Evolutionary conservation across 2,888 invertebrate species (phyloP), one percentile per base, ranked within the genome.

Genomic region (Glaucopsyche alexis): DNA sequence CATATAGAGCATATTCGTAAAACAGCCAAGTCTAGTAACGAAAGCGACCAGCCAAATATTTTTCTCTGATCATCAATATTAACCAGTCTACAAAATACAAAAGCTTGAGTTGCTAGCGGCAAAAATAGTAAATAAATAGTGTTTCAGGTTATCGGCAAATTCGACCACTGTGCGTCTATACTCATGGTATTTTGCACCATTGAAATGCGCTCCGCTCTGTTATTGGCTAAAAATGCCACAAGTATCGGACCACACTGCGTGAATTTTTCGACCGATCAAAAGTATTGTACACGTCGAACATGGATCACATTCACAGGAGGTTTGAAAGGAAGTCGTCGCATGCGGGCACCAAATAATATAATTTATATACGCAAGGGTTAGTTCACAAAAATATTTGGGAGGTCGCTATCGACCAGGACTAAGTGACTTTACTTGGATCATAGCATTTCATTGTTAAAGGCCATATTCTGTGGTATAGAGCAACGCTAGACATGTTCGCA

Each of bases 1-100:
- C 86, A 86, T 81, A 82, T 81, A 83, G 85, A 87, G 87, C 86
- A 82, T 82, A 82, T 42, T 84, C 80, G 81, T 79, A 84, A 80
- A 87, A 87, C 90, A 90, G 89, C 89, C 89, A 89, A 86, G 81
- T 86, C 88, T 90, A 89, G 84, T 77, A 79, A 83, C 80, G 80
- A 82, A 89, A 90, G 89, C 90, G 89, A 87, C 87, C 90, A 87
- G 87, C 88, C 90, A 88, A 88, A 89, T 88, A 88, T 90, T 88
- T 84, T 84, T 55, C 50, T 52, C 50, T 64, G 73, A 71, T 73
- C 55, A 71, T 72, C 47, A 67, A 65, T 71, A 70, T 80, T 65
- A 75, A 78, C 75, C 75, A 76, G 74, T 78, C 79, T 79, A 79
- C 76, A 45, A 71, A 76, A 78, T 74, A 78, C 75, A 65, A 77